Percentiles rank a stretch among this genome's conserved stretches.
Conservation (phyloP, 2,888 invertebrate species). For the Hoplodrina ambigua region DNA sequence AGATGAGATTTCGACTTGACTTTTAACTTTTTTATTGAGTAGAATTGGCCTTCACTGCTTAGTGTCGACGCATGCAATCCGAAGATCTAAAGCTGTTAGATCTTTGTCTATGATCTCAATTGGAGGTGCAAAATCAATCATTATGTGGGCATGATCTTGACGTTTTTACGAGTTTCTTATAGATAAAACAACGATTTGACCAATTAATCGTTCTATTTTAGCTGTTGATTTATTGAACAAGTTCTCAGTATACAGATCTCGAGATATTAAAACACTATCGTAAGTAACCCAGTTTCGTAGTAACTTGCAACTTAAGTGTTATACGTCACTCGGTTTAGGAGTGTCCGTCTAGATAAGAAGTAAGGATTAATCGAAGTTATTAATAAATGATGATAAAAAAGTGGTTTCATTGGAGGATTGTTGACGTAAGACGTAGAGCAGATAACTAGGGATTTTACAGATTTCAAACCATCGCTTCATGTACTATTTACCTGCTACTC, state of each 20-base stretch:
- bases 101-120: constrained; percentile 37
- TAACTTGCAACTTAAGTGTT: constrained; percentile 45
- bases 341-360: constrained; percentile 57
- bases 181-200: constrained; percentile 37
- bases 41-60: neutral
- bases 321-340: constrained; percentile 54
- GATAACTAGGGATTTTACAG: neutral
- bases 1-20: too few species aligned
- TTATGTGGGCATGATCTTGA: constrained; percentile 20
- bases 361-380: constrained; percentile 36
- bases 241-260: constrained; percentile 42
- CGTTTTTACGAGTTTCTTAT: constrained; percentile 31
- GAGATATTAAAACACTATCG: constrained; percentile 56
- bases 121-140: constrained; percentile 35
- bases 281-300: constrained; percentile 59
- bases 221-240: constrained; percentile 37
- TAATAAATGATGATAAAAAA: neutral
- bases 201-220: constrained; percentile 51
- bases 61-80: constrained; percentile 16
- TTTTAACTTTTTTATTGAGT: too few species aligned
- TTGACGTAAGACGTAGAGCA: too few species aligned
- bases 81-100: constrained; percentile 3
- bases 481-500: constrained; percentile 15
- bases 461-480: constrained; percentile 5
- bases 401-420: neutral